Evolutionary conservation across 2,888 invertebrate species (phyloP), one percentile per base, ranked within the genome.

Genomic region (Dusona sp.): DNA sequence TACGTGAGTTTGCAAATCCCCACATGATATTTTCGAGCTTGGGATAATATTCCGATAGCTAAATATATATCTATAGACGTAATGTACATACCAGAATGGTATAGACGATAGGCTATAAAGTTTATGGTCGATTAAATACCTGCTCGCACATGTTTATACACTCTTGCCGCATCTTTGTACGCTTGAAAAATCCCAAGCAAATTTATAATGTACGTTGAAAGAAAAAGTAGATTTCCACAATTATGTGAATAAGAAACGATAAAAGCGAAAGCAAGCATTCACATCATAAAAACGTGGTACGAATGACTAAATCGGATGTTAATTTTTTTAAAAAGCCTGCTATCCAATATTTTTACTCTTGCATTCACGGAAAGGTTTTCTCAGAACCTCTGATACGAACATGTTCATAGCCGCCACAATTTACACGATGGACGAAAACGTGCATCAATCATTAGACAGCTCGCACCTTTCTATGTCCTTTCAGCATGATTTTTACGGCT

Each of bases 1-100:
- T 72, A 72, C 61, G 80, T 48, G 61, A 75, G 72, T 77, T 77
- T 80, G 51, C 77, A 45, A 72, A 64, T 77, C 51, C 61, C 38
- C 61, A 57, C 42, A 29, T 29, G 57, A 74, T 74, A 74, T 57
- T 74, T 74, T 61, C 61, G 42, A 61, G 42, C 61, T 74, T 3
- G 74, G 25, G 29, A 70, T 48, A 70, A 70, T 45, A 48, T 45
- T 68, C 68, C 45, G 22, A 70, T n/a, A 45, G 67, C 36, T 70
- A 70, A 42, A 25, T 61, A 42, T 61, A 42, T 29, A 29, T 61
- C 25, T 57, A 74, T 61, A 61, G 22, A 22, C n/a, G 9, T 36
- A 4, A 36, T 73, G 57, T 57, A 65, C 54, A 6, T 38, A 38
- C n/a, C n/a, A 65, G 38, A 68, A 45, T 68, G 25, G 68, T 25